Conservation (phyloP, 2,113 vertebrate genomes). For the Ammodramus savannarum region DNA sequence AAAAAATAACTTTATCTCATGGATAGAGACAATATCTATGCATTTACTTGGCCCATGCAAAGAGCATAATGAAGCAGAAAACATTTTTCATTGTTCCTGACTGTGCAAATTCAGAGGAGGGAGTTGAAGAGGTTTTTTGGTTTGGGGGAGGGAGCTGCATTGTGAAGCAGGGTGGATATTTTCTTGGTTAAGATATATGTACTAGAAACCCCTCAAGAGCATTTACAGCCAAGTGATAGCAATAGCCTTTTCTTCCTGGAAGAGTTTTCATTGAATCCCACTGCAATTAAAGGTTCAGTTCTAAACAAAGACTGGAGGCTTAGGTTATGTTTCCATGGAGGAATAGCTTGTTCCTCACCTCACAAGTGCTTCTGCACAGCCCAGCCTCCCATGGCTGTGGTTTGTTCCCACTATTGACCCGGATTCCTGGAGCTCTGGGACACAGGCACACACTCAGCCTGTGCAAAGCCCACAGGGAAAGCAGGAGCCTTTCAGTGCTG, state of each 20-base stretch:
- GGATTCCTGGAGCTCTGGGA: background rate
- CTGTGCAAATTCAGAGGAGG: background rate
- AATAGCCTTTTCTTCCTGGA: background rate
- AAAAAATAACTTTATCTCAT: background rate
- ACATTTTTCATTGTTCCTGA: background rate
- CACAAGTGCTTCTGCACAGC: background rate
- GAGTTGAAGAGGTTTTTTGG: background rate
- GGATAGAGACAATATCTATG: background rate
- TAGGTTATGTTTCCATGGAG: background rate
- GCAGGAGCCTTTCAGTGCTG: background rate
- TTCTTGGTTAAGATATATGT: background rate
- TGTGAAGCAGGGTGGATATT: background rate
- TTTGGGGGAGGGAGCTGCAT: background rate
- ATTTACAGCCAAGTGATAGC: background rate
- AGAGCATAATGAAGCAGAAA: background rate
- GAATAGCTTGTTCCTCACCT: background rate
- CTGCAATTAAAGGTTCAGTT: background rate
- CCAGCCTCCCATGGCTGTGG: background rate
- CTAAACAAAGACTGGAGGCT: background rate
- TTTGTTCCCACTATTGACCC: background rate
- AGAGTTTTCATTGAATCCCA: background rate
- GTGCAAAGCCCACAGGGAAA: background rate
- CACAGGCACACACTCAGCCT: background rate
- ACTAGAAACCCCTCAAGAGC: background rate
- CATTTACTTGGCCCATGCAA: background rate